These are phyloP conservation scores for Anabacerthia variegaticeps DNA, from an alignment of 2,797 vertebrate genomes.

Conservation along the genomic window DNA sequence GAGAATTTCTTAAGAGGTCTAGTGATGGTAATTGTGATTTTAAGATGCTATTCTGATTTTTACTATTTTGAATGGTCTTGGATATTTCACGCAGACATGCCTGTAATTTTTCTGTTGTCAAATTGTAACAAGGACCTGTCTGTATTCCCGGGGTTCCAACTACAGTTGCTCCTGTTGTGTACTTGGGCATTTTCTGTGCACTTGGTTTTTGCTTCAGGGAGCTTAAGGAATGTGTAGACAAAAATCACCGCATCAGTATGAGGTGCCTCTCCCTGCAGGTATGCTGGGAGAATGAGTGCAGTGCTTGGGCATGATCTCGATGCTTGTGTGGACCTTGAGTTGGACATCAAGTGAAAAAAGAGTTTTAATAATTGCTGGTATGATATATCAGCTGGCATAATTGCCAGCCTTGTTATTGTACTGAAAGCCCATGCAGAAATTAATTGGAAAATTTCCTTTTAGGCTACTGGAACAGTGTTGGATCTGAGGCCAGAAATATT, in stretches of 20 bases:
- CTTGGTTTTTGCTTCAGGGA: not conserved
- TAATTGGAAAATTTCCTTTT: not conserved
- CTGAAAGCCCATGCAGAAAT: not conserved
- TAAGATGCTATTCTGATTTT: not conserved
- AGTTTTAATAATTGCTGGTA: not conserved
- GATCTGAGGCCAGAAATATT: not conserved
- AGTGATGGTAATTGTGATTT: not conserved
- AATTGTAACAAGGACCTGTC: not conserved
- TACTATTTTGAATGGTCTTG: not conserved
- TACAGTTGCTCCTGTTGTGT: not conserved
- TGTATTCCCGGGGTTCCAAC: not conserved
- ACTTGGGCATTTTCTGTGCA: not conserved
- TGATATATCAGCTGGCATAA: not conserved
- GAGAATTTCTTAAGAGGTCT: not conserved
- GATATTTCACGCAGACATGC: not conserved
- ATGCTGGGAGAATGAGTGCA: not conserved
- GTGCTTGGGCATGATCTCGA: not conserved
- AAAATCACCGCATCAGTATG: not conserved
- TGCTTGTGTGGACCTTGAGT: not conserved
- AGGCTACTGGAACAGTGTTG: not conserved
- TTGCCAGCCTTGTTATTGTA: not conserved
- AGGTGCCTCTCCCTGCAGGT: not conserved
- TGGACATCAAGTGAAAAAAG: not conserved
- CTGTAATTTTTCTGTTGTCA: not conserved
- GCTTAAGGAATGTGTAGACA: not conserved